Evolutionary conservation across 2,113 vertebrate genomes (phyloP).

Genomic region (Genyomyrus donnyi): DNA sequence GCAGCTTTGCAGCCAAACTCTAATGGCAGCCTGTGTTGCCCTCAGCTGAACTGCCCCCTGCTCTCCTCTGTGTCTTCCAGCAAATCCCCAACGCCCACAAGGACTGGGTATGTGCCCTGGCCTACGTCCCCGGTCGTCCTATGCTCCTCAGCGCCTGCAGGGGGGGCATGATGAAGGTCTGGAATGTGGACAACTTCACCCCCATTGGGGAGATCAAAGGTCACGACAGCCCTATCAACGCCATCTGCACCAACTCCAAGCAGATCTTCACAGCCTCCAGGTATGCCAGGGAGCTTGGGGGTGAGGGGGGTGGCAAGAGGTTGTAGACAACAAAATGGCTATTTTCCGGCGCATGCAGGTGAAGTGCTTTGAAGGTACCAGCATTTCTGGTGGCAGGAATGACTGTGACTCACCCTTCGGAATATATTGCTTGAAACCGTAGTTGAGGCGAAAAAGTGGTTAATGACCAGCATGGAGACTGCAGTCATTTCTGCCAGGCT

Average conservation of each 20-base stretch:
- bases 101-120: conserved; percentile 94
- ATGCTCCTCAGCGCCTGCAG: conserved; percentile 90
- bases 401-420: background rate
- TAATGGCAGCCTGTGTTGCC: background rate
- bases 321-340: background rate
- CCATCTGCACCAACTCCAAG: conserved; percentile 87
- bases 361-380: background rate
- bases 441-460: background rate
- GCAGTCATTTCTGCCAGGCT: background rate
- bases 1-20: background rate
- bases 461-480: background rate
- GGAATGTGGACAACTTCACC: conserved; percentile 93
- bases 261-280: conserved; percentile 96
- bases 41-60: background rate
- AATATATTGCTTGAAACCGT: background rate
- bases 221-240: conserved; percentile 92
- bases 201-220: conserved; percentile 88
- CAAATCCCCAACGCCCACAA: conserved; percentile 97
- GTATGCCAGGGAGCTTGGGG: conserved; percentile 43
- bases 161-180: conserved; percentile 86
- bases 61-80: conserved; percentile 48
- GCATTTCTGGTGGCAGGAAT: background rate
- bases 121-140: conserved; percentile 79
- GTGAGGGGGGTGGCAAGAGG: background rate
- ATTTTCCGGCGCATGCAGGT: background rate